Base-by-base conservation (phyloP, 2,113 vertebrate genomes). In the Mixornis gularis region DNA sequence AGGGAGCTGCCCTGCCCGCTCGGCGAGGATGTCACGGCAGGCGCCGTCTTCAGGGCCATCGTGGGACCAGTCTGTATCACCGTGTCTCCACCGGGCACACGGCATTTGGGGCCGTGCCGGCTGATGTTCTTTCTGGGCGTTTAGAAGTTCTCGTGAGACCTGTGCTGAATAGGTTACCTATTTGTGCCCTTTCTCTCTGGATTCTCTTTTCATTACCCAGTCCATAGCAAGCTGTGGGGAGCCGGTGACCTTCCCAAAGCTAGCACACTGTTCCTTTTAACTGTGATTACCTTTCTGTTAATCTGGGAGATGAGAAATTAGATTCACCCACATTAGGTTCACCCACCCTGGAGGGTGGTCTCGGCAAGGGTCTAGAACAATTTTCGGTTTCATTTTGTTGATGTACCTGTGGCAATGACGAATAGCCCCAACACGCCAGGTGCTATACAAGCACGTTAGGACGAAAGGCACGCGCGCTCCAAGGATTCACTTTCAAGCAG, bases 51-150 rank as follows among this genome's bases (percentile, higher is more conserved):
- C 62, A 10, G 41, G 66, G 62, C 62, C 53, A 10, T 7, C 25
- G 53, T 38, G 21, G 52, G 34, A 77, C 25, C 32, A 3, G 73
- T 59, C 43, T 20, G 5, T 11, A 2, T n/a, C 41, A 36, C 34
- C 8, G 29, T 22, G 44, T 43, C 30, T 60, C 41, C 41, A 0
- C 10, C 49, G 7, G 30, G 41, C 29, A 3, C 9, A 3, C 3
- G 41, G 38, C 14, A 13, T 48, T 11, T 17, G 80, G 25, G 38
- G 60, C 73, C 41, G 29, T 36, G 81, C 21, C 3, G 30, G 52
- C 9, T 15, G 6, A 16, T 4, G 34, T 26, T n/a, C 25, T 13
- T 26, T n/a, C 25, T 13, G 43, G 80, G 32, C 34, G 1, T 49
- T 58, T 36, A 7, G 40, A 79, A 82, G 63, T 91, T 68, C 34